phyloP scores from a whole-genome alignment of 1,140 invertebrate species.

The Drosophila repletoides region DNA sequence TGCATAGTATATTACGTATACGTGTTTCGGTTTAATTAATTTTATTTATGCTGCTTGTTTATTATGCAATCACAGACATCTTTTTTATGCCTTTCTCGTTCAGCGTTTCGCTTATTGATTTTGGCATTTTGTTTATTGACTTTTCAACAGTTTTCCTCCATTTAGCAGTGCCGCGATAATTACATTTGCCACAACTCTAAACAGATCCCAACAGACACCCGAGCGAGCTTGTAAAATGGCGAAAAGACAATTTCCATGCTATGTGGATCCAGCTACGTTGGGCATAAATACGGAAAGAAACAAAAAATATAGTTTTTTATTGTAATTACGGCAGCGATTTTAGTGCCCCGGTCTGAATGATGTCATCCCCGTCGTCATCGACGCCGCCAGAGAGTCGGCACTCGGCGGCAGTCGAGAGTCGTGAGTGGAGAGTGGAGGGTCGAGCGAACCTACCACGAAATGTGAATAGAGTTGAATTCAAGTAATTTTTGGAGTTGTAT shows the following conservation, averaged over 20 bases:
- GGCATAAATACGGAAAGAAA: slow-evolving; percentile 13
- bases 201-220: slow-evolving; percentile 1
- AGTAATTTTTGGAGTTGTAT: slow-evolving; percentile 54
- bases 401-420: slow-evolving; percentile 17
- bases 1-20: slow-evolving; percentile 29
- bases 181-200: slow-evolving; percentile 30
- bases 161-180: slow-evolving; percentile 56
- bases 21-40: slow-evolving; percentile 62
- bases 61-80: slow-evolving; percentile 70
- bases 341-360: slow-evolving; percentile 51
- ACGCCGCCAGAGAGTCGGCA: no score
- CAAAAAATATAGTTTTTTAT: slow-evolving; percentile 65
- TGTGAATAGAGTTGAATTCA: slow-evolving; percentile 10
- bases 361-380: slow-evolving; percentile 54
- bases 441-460: slow-evolving; percentile 13
- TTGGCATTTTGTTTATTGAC: slow-evolving; percentile 72
- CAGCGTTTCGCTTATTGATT: slow-evolving; percentile 64
- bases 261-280: slow-evolving; percentile 32
- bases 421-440: not conserved
- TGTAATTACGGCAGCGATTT: slow-evolving; percentile 71
- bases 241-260: slow-evolving; percentile 51
- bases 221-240: slow-evolving; percentile 22
- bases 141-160: slow-evolving; percentile 36
- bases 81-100: no score
- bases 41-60: slow-evolving; percentile 64